Base-by-base conservation (phyloP, 2,888 invertebrate genomes). In the Didymodactylos carnosus region DNA sequence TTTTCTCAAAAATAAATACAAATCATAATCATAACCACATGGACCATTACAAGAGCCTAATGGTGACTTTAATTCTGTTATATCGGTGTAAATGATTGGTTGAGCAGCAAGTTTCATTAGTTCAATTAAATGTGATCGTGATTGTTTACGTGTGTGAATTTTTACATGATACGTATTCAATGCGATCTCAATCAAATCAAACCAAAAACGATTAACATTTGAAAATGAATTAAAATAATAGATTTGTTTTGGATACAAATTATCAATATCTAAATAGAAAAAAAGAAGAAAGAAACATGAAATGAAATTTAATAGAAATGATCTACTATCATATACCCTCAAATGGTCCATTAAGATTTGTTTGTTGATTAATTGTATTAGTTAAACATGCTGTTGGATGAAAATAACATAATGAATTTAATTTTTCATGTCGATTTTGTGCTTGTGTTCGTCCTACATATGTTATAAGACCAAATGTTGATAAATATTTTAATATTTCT, bases 391-490 rank as follows among this genome's bases (percentile, higher is more conserved):
- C 35, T 71, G 53, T 43, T 16, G 29, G 53, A 43, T 74, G 74
- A 23, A 74, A 25, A 35, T 74, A 74, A 46, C 71, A 71, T n/a
- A 74, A 41, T 46, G 71, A 43, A 69, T 74, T 71, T n/a, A 71
- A 25, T 19, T 62, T 71, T 29, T 40, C 41, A 3, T 39, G 29
- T 19, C 71, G 74, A 35, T 40, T 74, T 11, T 43, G 62, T 35
- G 41, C 46, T 16, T 46, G 69, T 8, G 25, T 19, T 25, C 71
- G 71, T 35, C 71, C 74, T 25, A 74, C 46, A 39, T 71, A 74
- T 35, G 71, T 71, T 13, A 74, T 39, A 14, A 74, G 29, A n/a
- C 74, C 74, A 25, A 74, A 41, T 27, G 62, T 62, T 39, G 74
- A 71, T 14, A 74, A 27, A 25, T 71, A 25, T 69, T 74, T 71